phyloP scores from a whole-genome alignment of 2,888 invertebrate species.

The Acheta domesticus region DNA sequence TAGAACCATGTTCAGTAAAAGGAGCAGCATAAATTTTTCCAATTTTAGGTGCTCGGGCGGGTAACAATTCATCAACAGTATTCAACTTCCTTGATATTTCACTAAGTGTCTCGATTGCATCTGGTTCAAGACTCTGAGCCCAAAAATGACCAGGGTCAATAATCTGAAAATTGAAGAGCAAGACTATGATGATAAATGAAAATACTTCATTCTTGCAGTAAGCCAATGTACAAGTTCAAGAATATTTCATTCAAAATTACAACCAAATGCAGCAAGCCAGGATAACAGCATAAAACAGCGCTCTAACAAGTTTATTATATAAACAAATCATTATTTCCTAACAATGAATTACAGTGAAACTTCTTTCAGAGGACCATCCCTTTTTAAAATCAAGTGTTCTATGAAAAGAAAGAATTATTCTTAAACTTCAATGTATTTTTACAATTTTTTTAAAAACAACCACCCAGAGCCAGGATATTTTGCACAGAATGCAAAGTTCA shows the following conservation, averaged over 20 bases:
- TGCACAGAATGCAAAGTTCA: too few relatives aligned
- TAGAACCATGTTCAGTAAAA: slow-evolving; percentile 45
- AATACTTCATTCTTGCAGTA: neutral
- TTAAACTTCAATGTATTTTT: too few relatives aligned
- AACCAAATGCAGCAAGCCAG: too few relatives aligned
- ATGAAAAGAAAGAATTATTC: too few relatives aligned
- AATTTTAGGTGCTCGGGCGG: slow-evolving; percentile 44
- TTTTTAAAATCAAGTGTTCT: too few relatives aligned
- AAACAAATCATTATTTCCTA: slow-evolving; percentile 26
- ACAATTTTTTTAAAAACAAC: too few relatives aligned
- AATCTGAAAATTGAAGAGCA: slow-evolving; percentile 48
- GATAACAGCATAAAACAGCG: too few relatives aligned
- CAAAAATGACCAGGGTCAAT: slow-evolving; percentile 66
- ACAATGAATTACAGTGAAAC: neutral
- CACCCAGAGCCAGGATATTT: too few relatives aligned
- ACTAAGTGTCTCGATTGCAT: slow-evolving; percentile 48
- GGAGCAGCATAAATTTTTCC: slow-evolving; percentile 61
- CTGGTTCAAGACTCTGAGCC: slow-evolving; percentile 57
- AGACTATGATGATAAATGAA: slow-evolving; percentile 26
- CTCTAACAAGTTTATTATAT: neutral
- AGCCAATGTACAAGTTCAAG: too few relatives aligned
- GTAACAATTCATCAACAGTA: slow-evolving; percentile 42
- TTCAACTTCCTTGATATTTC: slow-evolving; percentile 45
- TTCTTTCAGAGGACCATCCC: too few relatives aligned
- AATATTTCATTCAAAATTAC: too few relatives aligned